Conservation (phyloP, 53 echinoderm and acorn worm species). For the Temnopleurus reevesii region DNA sequence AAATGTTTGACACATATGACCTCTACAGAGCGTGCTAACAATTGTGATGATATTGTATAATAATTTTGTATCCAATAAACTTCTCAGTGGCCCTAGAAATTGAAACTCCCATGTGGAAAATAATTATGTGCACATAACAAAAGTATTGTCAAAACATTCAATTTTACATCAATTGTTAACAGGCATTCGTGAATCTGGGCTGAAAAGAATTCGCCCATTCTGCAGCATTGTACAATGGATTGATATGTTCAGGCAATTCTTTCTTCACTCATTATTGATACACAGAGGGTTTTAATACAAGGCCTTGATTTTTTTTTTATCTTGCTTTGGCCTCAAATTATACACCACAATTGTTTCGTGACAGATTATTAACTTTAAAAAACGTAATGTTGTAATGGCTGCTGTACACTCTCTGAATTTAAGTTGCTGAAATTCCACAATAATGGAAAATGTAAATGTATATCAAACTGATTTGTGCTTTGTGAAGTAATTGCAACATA, state of each 20-base stretch:
- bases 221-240: slow-evolving; percentile 7
- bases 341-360: background rate
- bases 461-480: background rate
- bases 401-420: slow-evolving; percentile 1
- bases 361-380: background rate
- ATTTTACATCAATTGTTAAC: background rate
- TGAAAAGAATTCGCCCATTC: slow-evolving; percentile 23
- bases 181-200: too few species aligned
- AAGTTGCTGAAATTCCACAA: slow-evolving; percentile 6
- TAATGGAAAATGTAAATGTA: background rate
- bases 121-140: too few species aligned
- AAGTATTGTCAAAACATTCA: too few species aligned
- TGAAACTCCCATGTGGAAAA: too few species aligned
- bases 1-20: too few species aligned
- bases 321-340: background rate
- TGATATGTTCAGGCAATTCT: slow-evolving; percentile 15
- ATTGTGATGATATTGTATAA: too few species aligned
- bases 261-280: slow-evolving; percentile 17
- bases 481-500: background rate
- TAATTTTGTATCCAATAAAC: too few species aligned
- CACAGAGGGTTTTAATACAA: background rate
- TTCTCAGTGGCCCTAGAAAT: too few species aligned
- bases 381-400: background rate
- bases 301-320: background rate
- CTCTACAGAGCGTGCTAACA: too few species aligned